Conservation (phyloP, 1,140 invertebrate genomes). For the Harlomillsia oculata region DNA sequence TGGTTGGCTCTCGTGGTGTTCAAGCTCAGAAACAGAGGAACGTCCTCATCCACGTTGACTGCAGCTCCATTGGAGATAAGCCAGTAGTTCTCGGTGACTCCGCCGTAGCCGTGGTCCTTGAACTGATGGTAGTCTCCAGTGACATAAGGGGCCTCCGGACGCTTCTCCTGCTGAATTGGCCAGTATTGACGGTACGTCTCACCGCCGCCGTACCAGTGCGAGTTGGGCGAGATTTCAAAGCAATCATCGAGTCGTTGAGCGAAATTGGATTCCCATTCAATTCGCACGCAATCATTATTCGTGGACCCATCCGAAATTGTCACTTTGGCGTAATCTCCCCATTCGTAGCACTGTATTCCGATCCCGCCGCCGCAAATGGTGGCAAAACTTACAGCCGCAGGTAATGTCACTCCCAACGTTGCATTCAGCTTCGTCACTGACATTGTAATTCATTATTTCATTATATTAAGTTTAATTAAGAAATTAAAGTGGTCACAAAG, state of each 20-base stretch:
- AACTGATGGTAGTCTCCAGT: constrained; percentile 38
- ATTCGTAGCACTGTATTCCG: constrained; percentile 6
- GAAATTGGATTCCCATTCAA: constrained; percentile 12
- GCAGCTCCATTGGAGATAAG: constrained; percentile 57
- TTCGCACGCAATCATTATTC: constrained; percentile 9
- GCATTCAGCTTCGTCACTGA: not conserved
- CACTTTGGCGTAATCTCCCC: constrained; percentile 23
- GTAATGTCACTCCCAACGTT: constrained; percentile 13
- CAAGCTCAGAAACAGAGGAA: constrained; percentile 59
- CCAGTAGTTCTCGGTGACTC: constrained; percentile 65
- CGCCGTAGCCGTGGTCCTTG: constrained; percentile 39
- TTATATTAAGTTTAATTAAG: too few species aligned
- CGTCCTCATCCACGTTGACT: constrained; percentile 51
- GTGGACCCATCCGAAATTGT: constrained; percentile 1
- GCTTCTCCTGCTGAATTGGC: constrained; percentile 40
- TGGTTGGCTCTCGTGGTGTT: constrained; percentile 5
- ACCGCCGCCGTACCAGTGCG: constrained; percentile 42
- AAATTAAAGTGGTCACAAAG: too few species aligned
- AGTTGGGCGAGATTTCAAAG: too few species aligned
- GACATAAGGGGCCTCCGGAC: constrained; percentile 34
- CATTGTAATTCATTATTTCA: not conserved
- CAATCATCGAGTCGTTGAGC: constrained; percentile 18
- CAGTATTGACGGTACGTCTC: constrained; percentile 40
- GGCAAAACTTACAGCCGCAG: constrained; percentile 2
- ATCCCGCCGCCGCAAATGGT: not conserved